Conservation (phyloP, 1,140 invertebrate species). For the Bombus picipes region DNA sequence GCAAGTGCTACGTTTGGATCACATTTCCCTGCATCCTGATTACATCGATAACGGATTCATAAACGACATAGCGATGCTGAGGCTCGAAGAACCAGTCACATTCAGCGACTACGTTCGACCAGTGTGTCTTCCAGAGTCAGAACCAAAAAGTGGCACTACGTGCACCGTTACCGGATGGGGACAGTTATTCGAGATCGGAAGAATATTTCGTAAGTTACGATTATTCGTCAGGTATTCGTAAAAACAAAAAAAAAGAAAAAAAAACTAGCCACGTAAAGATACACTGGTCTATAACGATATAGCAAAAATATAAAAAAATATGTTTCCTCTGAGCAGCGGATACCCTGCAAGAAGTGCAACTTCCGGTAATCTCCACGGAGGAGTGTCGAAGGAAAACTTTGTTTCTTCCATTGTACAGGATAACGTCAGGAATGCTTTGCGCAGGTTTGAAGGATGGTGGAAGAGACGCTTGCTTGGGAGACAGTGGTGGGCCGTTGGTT, state of each 20-base stretch:
- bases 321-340: slow-evolving; percentile 85
- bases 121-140: slow-evolving; percentile 85
- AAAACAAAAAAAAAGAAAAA: background rate
- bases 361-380: slow-evolving; percentile 91
- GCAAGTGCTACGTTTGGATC: slow-evolving; percentile 84
- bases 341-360: slow-evolving; percentile 92
- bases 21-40: slow-evolving; percentile 88
- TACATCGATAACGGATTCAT: slow-evolving; percentile 91
- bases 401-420: slow-evolving; percentile 88
- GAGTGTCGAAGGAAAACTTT: slow-evolving; percentile 91
- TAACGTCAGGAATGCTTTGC: slow-evolving; percentile 87
- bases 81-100: slow-evolving; percentile 85
- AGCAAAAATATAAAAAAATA: background rate
- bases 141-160: slow-evolving; percentile 85
- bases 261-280: background rate
- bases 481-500: slow-evolving; percentile 86
- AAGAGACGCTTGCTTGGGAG: slow-evolving; percentile 86
- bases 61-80: slow-evolving; percentile 90
- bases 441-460: slow-evolving; percentile 86
- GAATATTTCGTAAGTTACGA: slow-evolving; percentile 89
- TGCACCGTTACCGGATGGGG: slow-evolving; percentile 93
- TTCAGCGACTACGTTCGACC: slow-evolving; percentile 91
- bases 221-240: background rate
- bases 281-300: background rate
- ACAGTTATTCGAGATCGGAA: slow-evolving; percentile 90